Base-by-base conservation (phyloP, 2,888 invertebrate species). In the Nebria salina region DNA sequence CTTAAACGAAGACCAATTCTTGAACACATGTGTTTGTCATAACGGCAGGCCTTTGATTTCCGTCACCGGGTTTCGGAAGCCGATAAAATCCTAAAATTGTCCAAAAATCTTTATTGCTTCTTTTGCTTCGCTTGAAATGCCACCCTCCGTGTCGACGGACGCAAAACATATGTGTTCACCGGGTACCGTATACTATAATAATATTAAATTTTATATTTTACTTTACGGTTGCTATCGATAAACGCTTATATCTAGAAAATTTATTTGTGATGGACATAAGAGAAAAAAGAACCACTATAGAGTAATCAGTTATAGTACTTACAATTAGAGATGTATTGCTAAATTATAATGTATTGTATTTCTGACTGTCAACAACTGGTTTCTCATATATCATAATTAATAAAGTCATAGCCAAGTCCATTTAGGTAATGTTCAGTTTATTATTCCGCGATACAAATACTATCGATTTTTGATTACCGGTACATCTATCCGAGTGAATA, bases 11-110 rank as follows among this genome's bases (percentile, higher is more conserved):
- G 54, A 54, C 54, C 54, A 54, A 54, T 54, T 54, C 54, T 4
- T 54, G 54, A 54, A 54, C 54, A 54, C 54, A 54, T 54, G 54
- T 54, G 54, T 54, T 54, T 54, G 54, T 54, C 54, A 54, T 54
- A 54, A 54, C 54, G 54, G 54, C 54, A 54, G 54, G 54, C 54
- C 54, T 54, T 54, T 54, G 54, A 54, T 54, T 54, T 54, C 54
- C 54, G 54, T 54, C 54, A 54, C 54, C 54, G 54, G 54, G 54
- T 54, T 54, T 8, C 54, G 54, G 54, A 8, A 54, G 54, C 54
- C 54, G 54, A 54, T 54, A 54, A 54, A 54, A 54, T 6, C 54
- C 54, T 7, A 54, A 54, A 54, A 54, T 54, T 54, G 54, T 54
- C 54, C 54, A 54, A 54, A 54, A 54, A 54, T 54, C 54, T 54